phyloP scores from a whole-genome alignment of 2,888 invertebrate species.

The Heliothis peltigera region DNA sequence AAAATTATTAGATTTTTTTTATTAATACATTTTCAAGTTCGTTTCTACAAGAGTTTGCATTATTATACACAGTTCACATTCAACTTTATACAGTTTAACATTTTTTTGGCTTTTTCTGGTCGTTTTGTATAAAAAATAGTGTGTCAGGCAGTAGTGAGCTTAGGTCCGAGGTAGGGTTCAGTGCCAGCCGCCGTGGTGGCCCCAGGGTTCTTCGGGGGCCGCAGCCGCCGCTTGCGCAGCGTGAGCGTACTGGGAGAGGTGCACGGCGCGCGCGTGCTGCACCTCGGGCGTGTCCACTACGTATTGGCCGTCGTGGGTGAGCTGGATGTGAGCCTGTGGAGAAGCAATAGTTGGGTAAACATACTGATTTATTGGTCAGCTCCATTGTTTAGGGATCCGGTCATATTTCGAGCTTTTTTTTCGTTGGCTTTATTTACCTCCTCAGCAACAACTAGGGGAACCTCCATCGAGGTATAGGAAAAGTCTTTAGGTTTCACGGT shows the following conservation, averaged over 20 bases:
- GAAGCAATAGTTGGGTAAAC: too few species aligned
- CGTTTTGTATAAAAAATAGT: slow-evolving; percentile 85
- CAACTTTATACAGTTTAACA: slow-evolving; percentile 84
- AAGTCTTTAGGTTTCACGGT: too few species aligned
- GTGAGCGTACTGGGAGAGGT: slow-evolving; percentile 82
- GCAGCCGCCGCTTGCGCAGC: slow-evolving; percentile 86
- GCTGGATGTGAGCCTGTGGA: slow-evolving; percentile 84
- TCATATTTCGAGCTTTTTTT: too few species aligned
- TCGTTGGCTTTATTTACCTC: too few species aligned
- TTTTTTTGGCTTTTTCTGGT: slow-evolving; percentile 79
- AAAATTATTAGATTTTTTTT: slow-evolving; percentile 83
- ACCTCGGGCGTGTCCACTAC: slow-evolving; percentile 88
- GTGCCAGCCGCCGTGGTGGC: slow-evolving; percentile 81
- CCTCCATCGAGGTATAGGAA: too few species aligned
- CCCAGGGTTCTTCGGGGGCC: slow-evolving; percentile 86
- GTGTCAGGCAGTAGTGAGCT: slow-evolving; percentile 76
- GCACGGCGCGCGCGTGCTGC: slow-evolving; percentile 85
- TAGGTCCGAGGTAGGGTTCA: slow-evolving; percentile 79
- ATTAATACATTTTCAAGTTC: slow-evolving; percentile 84
- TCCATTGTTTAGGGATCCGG: too few species aligned
- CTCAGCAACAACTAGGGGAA: too few species aligned
- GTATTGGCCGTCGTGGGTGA: slow-evolving; percentile 88
- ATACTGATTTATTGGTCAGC: too few species aligned
- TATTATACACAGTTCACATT: slow-evolving; percentile 84
- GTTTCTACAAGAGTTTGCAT: slow-evolving; percentile 84